phyloP scores from a whole-genome alignment of 30 jellyfish, hydroid and myxozoan species.

The Aurelia aurita region DNA sequence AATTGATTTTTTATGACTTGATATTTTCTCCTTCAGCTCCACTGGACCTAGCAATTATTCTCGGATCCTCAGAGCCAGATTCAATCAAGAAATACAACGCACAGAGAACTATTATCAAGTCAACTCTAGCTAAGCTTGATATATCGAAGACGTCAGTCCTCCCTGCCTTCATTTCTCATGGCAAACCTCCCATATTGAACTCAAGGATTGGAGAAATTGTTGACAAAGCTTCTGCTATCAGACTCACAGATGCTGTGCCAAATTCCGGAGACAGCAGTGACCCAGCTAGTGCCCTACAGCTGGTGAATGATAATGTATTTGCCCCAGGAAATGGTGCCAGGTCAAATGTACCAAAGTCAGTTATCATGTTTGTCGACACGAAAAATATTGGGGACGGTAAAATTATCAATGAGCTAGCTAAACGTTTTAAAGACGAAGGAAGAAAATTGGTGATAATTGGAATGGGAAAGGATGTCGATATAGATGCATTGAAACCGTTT shows the following conservation, averaged over 20 bases:
- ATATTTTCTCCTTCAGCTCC: neutral
- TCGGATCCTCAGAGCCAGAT: conserved; percentile 73
- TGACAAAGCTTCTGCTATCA: neutral
- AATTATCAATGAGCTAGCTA: conserved; percentile 68
- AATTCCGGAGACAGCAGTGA: conserved; percentile 52
- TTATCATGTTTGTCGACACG: conserved; percentile 85
- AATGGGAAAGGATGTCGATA: conserved; percentile 70
- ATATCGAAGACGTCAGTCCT: conserved; percentile 33
- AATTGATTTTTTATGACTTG: too few species aligned
- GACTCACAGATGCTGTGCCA: conserved; percentile 5
- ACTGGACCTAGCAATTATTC: conserved; percentile 50
- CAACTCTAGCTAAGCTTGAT: conserved; percentile 30
- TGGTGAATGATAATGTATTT: conserved; percentile 73
- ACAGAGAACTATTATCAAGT: conserved; percentile 45
- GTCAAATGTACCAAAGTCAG: conserved; percentile 67
- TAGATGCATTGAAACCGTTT: conserved; percentile 39
- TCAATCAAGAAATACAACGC: conserved; percentile 39
- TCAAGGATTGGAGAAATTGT: conserved; percentile 53
- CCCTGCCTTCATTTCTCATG: conserved; percentile 69
- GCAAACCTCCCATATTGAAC: conserved; percentile 28
- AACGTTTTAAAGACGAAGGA: conserved; percentile 72
- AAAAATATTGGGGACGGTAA: conserved; percentile 41
- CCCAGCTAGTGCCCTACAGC: conserved; percentile 63
- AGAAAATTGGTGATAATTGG: conserved; percentile 78
- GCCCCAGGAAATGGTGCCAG: conserved; percentile 84